Evolutionary conservation across 2,797 vertebrate species (phyloP).

Genomic region (Galago senegalensis): DNA sequence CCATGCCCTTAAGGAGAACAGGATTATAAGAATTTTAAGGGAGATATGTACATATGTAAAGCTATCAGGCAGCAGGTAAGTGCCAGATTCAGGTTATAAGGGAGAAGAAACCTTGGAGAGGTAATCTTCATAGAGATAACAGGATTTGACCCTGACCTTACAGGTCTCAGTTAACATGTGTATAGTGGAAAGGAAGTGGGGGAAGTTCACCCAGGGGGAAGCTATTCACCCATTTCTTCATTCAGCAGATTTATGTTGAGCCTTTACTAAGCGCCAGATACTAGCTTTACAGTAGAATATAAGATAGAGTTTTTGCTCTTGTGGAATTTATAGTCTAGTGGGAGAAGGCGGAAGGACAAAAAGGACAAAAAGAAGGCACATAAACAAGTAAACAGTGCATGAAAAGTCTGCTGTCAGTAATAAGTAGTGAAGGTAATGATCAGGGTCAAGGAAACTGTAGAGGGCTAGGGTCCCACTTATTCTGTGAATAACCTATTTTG

Average conservation of each 20-base stretch:
- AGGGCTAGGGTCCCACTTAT: not conserved
- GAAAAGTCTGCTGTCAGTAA: conserved; percentile 38
- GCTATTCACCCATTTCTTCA: not conserved
- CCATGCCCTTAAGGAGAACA: not conserved
- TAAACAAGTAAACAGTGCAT: conserved; percentile 30
- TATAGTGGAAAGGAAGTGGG: conserved; percentile 13
- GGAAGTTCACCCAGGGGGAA: not conserved
- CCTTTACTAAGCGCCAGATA: not conserved
- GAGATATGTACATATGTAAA: not conserved
- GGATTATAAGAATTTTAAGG: conserved; percentile 48
- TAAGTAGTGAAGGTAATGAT: not conserved
- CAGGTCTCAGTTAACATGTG: not conserved
- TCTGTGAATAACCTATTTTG: conserved; percentile 23
- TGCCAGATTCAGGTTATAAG: conserved; percentile 22
- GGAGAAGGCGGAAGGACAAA: not conserved
- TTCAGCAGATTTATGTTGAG: conserved; percentile 25
- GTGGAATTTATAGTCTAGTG: not conserved
- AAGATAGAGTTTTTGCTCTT: conserved; percentile 5
- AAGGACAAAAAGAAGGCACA: not conserved
- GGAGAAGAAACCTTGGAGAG: not conserved
- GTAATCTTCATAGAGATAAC: conserved; percentile 18
- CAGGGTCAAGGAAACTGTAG: not conserved
- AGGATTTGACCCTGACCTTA: conserved; percentile 57
- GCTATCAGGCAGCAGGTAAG: not conserved
- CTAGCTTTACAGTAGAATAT: not conserved